Evolutionary conservation across 2,797 vertebrate genomes (phyloP), one percentile per base, ranked within the genome.

Genomic region (Eutrigla gurnardus): DNA sequence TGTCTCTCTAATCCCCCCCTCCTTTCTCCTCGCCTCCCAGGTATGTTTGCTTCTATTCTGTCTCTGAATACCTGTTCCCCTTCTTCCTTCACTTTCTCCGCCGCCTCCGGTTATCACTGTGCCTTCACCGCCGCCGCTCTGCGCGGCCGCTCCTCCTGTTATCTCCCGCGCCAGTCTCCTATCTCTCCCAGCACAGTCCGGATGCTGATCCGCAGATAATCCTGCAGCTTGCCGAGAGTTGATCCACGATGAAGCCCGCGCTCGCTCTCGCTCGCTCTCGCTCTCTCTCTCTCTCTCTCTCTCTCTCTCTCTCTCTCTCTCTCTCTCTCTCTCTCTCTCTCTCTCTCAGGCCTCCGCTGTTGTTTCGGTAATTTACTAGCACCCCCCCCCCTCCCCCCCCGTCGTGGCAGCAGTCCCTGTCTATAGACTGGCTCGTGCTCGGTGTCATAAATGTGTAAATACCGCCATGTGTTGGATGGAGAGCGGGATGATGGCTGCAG

Each of bases 391-490:
- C 7, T 58, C 55, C 46, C 78, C 70, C 39, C 37, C 35, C 18
- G 9, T 58, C 77, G 78, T 78, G 72, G 85, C 77, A 74, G 81
- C 78, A 68, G 77, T 62, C 53, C 54, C 75, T 77, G 76, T 84
- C 83, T 83, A 81, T 86, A 84, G 85, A 88, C 85, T 84, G 90
- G 81, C 88, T 82, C 46, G 12, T 75, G 81, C 77, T 82, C 84
- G 59, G 87, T 89, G 90, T 92, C 93, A 93, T 92, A 92, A 93
- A 93, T 93, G 91, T 93, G 93, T 93, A 93, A 93, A 92, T 91
- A 93, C 89, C 80, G 33, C 91, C 92, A 93, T 92, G 92, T 93
- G 92, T 91, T 83, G 49, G 75, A 79, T 66, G 78, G 84, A 84
- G 80, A 84, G 65, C 2, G 42, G 72, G 65, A 59, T 77, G 65